phyloP scores from a whole-genome alignment of 2,888 invertebrate genomes.

The Dugesia japonica region DNA sequence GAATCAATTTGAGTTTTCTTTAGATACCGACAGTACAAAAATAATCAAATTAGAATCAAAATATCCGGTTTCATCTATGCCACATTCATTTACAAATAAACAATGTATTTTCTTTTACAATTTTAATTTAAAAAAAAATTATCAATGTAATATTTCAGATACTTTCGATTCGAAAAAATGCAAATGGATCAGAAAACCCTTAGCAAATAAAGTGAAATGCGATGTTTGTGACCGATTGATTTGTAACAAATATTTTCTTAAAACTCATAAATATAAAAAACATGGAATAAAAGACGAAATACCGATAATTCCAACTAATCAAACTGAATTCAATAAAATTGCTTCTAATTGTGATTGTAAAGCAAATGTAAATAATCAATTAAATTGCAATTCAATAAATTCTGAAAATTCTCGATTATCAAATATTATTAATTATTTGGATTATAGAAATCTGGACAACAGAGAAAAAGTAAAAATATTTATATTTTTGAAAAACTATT shows the following conservation, averaged over 20 bases:
- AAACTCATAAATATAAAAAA: constrained; percentile 90
- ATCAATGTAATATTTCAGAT: background rate
- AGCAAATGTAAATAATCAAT: background rate
- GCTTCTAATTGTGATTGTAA: background rate
- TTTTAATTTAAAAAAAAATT: background rate
- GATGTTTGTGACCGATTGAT: constrained; percentile 80
- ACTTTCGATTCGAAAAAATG: constrained; percentile 4
- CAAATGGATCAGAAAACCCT: background rate
- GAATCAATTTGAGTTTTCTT: background rate
- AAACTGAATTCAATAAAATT: background rate
- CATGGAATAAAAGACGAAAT: constrained; percentile 62
- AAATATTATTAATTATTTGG: background rate
- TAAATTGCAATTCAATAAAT: background rate
- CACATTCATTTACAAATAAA: background rate
- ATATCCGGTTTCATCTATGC: background rate
- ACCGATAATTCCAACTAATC: background rate
- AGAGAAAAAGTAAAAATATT: background rate
- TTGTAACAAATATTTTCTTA: constrained; percentile 87
- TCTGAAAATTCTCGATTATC: background rate
- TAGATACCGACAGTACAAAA: background rate
- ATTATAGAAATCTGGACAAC: background rate
- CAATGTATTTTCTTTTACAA: background rate
- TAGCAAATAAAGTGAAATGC: constrained; percentile 37
- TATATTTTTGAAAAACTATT: background rate
- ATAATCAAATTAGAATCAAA: background rate